phyloP scores from a whole-genome alignment of 2,888 invertebrate genomes.

The Apotomis betuletana region DNA sequence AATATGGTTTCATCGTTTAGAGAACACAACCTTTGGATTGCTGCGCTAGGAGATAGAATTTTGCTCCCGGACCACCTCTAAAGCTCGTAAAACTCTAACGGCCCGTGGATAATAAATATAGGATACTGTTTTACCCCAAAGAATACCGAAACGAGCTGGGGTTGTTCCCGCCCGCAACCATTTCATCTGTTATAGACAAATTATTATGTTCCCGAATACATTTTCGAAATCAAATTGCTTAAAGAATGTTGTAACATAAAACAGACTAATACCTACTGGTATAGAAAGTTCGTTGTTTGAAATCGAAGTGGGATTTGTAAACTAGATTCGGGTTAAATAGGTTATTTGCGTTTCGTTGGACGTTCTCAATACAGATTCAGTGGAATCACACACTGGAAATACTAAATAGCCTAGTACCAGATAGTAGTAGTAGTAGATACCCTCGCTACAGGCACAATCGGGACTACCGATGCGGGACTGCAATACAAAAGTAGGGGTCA shows the following conservation, averaged over 20 bases:
- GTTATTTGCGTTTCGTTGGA: background rate
- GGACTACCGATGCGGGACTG: background rate
- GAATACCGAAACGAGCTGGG: slow-evolving; percentile 50
- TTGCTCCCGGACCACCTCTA: slow-evolving; percentile 49
- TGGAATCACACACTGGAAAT: background rate
- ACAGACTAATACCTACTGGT: slow-evolving; percentile 23
- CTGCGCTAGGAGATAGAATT: slow-evolving; percentile 49
- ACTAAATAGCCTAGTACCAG: background rate
- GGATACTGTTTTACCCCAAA: slow-evolving; percentile 50
- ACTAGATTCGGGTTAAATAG: background rate
- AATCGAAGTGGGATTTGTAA: background rate
- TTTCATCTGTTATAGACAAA: slow-evolving; percentile 45
- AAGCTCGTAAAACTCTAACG: slow-evolving; percentile 54
- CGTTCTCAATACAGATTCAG: background rate
- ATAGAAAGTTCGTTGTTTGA: slow-evolving; percentile 11
- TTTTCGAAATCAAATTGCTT: slow-evolving; percentile 42
- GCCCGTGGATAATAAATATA: slow-evolving; percentile 53
- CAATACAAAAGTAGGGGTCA: background rate
- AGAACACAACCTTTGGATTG: slow-evolving; percentile 46
- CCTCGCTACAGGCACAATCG: background rate
- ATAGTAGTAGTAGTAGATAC: no score
- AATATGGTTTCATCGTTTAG: slow-evolving; percentile 40
- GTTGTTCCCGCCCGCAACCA: slow-evolving; percentile 46
- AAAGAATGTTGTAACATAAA: slow-evolving; percentile 38
- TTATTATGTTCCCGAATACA: slow-evolving; percentile 41